These are phyloP conservation scores for Chaunax sp. DNA, from an alignment of 2,797 vertebrate genomes.

Conservation along the genomic window DNA sequence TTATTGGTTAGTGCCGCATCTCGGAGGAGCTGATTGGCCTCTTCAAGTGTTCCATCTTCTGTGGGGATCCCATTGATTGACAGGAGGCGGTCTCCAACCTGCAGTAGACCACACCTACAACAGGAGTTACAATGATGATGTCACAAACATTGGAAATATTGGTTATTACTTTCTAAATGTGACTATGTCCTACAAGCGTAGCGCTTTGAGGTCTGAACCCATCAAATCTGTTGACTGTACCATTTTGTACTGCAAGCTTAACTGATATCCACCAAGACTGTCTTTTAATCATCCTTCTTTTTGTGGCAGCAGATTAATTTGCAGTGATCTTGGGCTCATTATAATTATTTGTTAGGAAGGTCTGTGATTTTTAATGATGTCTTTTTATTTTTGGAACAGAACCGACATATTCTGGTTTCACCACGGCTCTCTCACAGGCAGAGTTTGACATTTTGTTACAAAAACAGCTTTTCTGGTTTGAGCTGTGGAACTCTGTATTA, in stretches of 20 bases:
- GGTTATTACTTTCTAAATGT: neutral
- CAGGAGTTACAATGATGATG: slow-evolving; percentile 12
- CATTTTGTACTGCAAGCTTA: too few relatives aligned
- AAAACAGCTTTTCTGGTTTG: too few relatives aligned
- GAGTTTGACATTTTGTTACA: too few relatives aligned
- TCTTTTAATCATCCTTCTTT: too few relatives aligned
- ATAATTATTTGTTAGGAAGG: too few relatives aligned
- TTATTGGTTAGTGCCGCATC: slow-evolving; percentile 93
- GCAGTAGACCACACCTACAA: slow-evolving; percentile 94
- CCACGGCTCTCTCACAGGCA: too few relatives aligned
- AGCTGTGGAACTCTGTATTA: too few relatives aligned
- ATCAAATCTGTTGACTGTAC: too few relatives aligned
- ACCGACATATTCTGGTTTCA: too few relatives aligned
- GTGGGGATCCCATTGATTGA: slow-evolving; percentile 95
- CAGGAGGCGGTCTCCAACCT: slow-evolving; percentile 94
- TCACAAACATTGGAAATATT: neutral
- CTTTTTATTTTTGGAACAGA: too few relatives aligned
- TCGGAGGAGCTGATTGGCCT: slow-evolving; percentile 94
- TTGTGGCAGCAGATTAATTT: too few relatives aligned
- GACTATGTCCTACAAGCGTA: neutral
- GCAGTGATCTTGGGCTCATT: neutral
- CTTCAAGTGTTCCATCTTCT: slow-evolving; percentile 95
- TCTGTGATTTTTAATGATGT: too few relatives aligned
- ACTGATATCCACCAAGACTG: neutral
- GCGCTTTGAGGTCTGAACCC: neutral